These are phyloP conservation scores for Scelioninae gen. 2 DNA, from an alignment of 2,888 invertebrate genomes.

Conservation along the genomic window DNA sequence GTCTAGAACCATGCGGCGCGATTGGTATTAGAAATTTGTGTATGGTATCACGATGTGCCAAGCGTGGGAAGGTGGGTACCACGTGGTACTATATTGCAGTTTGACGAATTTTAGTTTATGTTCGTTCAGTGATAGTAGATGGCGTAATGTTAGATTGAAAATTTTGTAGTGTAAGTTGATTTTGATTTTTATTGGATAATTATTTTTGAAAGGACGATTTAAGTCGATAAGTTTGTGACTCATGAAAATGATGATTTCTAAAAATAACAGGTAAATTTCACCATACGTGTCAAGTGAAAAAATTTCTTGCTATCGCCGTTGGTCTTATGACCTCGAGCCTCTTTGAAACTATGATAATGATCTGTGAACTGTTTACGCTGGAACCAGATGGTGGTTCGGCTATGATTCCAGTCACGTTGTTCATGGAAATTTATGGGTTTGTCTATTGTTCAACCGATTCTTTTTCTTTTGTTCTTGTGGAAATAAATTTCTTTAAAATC, in stretches of 20 bases:
- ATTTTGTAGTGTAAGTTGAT: neutral
- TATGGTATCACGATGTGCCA: no score
- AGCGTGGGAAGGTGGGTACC: no score
- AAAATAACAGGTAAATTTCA: conserved; percentile 79
- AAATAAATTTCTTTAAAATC: no score
- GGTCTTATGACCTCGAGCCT: conserved; percentile 83
- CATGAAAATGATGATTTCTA: conserved; percentile 10
- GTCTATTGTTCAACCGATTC: conserved; percentile 21
- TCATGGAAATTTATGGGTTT: conserved; percentile 77
- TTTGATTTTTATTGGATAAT: no score
- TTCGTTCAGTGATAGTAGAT: no score
- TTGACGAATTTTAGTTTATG: no score
- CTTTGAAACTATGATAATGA: conserved; percentile 85
- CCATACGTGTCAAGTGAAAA: conserved; percentile 81
- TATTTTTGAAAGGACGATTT: no score
- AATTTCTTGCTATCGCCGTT: conserved; percentile 85
- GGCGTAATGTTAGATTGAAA: no score
- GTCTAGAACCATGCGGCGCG: no score
- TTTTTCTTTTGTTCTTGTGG: neutral
- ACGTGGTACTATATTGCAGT: no score
- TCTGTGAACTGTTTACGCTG: conserved; percentile 88
- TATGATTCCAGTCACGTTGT: conserved; percentile 81
- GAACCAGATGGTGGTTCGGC: conserved; percentile 91
- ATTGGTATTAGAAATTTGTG: no score
- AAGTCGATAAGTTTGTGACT: no score